phyloP scores from a whole-genome alignment of 1,140 invertebrate genomes.

The Coelopa frigida region DNA sequence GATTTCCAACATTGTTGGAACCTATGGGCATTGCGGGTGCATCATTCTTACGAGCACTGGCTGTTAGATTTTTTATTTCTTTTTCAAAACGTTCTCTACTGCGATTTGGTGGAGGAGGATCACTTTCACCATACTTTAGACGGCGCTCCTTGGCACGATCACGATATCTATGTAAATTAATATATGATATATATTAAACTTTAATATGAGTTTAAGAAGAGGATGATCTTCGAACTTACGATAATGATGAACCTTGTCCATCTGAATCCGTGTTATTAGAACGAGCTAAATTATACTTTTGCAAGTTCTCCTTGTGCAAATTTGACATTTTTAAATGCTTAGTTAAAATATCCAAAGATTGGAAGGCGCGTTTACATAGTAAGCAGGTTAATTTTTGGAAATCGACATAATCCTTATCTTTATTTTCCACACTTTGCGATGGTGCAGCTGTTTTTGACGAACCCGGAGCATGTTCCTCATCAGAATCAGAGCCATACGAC shows the following conservation, averaged over 20 bases:
- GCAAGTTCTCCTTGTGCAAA: slow-evolving; percentile 90
- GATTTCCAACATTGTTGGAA: slow-evolving; percentile 84
- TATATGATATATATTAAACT: too few species aligned
- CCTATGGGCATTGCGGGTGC: slow-evolving; percentile 57
- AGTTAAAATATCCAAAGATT: slow-evolving; percentile 75
- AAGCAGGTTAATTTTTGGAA: slow-evolving; percentile 87
- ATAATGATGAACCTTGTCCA: too few species aligned
- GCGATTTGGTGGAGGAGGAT: slow-evolving; percentile 66
- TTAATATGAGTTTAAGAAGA: too few species aligned
- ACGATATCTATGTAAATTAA: slow-evolving; percentile 58
- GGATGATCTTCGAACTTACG: too few species aligned
- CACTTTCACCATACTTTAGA: slow-evolving; percentile 82
- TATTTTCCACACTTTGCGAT: slow-evolving; percentile 50
- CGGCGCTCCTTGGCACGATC: slow-evolving; percentile 94
- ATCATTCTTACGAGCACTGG: slow-evolving; percentile 27
- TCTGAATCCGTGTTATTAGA: too few species aligned
- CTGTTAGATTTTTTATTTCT: slow-evolving; percentile 32
- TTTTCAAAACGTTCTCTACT: slow-evolving; percentile 62
- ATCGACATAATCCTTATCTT: slow-evolving; percentile 64
- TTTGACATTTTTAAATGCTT: slow-evolving; percentile 93
- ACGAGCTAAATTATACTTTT: slow-evolving; percentile 47
- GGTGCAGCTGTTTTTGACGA: slow-evolving; percentile 59
- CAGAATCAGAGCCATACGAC: slow-evolving; percentile 58
- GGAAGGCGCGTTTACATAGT: slow-evolving; percentile 91
- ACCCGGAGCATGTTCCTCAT: slow-evolving; percentile 45